Evolutionary conservation across 2,888 invertebrate genomes (phyloP).

Genomic region (Stratiomys singularior): DNA sequence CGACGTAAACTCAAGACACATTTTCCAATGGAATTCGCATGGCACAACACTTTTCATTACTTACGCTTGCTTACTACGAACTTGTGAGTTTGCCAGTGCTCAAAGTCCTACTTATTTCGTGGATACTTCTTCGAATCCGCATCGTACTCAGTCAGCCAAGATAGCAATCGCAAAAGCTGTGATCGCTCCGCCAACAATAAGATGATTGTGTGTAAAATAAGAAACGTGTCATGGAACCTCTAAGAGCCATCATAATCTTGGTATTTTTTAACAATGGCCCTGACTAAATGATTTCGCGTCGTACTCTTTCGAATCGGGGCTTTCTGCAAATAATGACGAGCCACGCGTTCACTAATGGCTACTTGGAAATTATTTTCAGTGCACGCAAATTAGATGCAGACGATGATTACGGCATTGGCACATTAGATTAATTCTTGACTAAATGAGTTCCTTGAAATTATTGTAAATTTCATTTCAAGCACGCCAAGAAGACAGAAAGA

Average conservation of each 20-base stretch:
- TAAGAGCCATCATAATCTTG: constrained; percentile 3
- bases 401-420: no score
- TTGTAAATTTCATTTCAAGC: no score
- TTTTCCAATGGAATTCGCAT: constrained; percentile 23
- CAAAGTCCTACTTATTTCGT: background rate
- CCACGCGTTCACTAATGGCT: background rate
- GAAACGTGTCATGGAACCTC: constrained; percentile 42
- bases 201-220: constrained; percentile 37
- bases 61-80: background rate
- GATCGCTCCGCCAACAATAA: background rate
- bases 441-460: no score
- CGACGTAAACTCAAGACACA: constrained; percentile 2
- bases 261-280: background rate
- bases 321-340: background rate
- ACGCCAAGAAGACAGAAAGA: no score
- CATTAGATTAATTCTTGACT: no score
- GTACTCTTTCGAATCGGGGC: background rate
- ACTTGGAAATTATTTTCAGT: no score
- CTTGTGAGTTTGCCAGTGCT: constrained; percentile 6
- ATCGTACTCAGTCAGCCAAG: constrained; percentile 2
- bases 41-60: constrained; percentile 4
- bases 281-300: background rate
- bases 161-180: background rate
- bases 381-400: no score
- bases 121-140: background rate